Conservation (phyloP, 2,888 invertebrate genomes). For the Tridacna gigas region DNA sequence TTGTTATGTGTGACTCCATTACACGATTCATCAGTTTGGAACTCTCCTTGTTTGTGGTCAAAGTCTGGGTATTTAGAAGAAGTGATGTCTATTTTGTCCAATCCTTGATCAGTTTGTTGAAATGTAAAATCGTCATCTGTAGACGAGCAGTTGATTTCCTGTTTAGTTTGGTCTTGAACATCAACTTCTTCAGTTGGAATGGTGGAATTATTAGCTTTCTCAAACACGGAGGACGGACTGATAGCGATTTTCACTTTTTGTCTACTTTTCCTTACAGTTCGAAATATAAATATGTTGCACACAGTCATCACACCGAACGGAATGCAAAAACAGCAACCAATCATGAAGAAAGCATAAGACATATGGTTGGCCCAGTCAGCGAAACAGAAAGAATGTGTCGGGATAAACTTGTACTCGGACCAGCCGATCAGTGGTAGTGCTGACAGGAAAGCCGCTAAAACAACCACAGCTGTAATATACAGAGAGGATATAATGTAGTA, state of each 20-base stretch:
- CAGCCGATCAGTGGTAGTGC: constrained; percentile 79
- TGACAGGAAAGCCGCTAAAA: constrained; percentile 71
- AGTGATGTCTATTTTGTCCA: constrained; percentile 4
- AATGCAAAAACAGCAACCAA: constrained; percentile 78
- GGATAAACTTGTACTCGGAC: constrained; percentile 76
- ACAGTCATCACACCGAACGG: constrained; percentile 79
- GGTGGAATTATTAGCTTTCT: neutral
- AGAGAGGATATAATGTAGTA: neutral
- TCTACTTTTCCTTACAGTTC: constrained; percentile 68
- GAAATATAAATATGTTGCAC: constrained; percentile 75
- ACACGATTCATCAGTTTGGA: neutral
- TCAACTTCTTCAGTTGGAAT: neutral
- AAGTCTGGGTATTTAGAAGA: neutral
- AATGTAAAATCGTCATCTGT: neutral
- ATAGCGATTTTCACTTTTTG: constrained; percentile 43
- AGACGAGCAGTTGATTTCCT: constrained; percentile 14
- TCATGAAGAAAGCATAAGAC: constrained; percentile 81
- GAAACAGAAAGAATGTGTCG: constrained; percentile 78
- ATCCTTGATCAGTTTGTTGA: neutral
- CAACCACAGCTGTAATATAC: constrained; percentile 72
- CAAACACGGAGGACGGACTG: constrained; percentile 5
- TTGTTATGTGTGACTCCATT: constrained; percentile 4
- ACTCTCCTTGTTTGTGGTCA: neutral
- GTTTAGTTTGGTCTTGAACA: neutral
- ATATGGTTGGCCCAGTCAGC: constrained; percentile 76